Base-by-base conservation (phyloP, 2,888 invertebrate genomes). In the Zhuqinia jingwanae region DNA sequence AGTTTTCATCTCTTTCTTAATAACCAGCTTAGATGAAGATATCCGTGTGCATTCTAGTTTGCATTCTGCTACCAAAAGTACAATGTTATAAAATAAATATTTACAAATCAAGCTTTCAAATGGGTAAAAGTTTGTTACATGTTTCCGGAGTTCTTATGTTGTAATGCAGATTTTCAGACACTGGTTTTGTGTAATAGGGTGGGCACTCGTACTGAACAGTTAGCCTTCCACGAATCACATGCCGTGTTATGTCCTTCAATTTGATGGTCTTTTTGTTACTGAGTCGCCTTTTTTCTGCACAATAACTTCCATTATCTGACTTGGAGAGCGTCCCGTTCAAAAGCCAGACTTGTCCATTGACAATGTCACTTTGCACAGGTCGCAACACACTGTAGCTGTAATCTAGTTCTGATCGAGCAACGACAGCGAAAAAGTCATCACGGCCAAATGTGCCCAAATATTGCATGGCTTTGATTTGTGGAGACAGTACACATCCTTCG, bases 391-490 rank as follows among this genome's bases (percentile, higher is more conserved):
- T 20, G 15, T 63, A 78, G n/a, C 5, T 22, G 20, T 81, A 53
- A 20, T 80, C 47, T 13, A 15, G n/a, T 6, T 53, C 30, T 0
- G 84, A 81, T 8, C 11, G 42, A 2, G 76, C 36, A 2, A 81
- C 30, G 3, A 86, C 76, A 17, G 42, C 20, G 76, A 86, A 86
- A 50, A 86, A 86, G 27, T 86, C 86, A 25, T 86, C 79, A 15
- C 22, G 45, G 11, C 81, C 58, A 27, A 86, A 47, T 5, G 58
- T 13, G 0, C 76, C 80, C 15, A 83, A 30, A 42, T 68, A 83
- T 20, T 65, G 78, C 75, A 88, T 50, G 0, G 88, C 82, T 85
- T 83, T 84, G 11, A 88, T 79, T 42, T 88, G 17, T 0, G 78
- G 82, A n/a, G 85, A 45, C 17, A 68, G 13, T 13, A 79, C 25